These are phyloP conservation scores for Marmota flaviventris DNA, from an alignment of 2,113 vertebrate species.

Conservation along the genomic window DNA sequence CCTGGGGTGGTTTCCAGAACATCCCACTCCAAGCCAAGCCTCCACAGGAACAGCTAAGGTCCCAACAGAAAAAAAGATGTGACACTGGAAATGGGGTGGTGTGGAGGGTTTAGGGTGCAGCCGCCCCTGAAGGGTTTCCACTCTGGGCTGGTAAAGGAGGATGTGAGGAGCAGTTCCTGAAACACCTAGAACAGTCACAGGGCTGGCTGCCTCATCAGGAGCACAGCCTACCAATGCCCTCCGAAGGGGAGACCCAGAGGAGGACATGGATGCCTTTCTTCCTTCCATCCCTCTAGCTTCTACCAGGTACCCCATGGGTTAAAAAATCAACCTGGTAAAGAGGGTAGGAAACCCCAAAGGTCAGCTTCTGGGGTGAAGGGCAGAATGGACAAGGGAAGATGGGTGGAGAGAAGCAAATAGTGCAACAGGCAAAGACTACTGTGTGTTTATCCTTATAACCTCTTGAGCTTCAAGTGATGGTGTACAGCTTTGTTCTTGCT, in stretches of 20 bases:
- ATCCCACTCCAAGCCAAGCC: not conserved
- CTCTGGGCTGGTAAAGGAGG: not conserved
- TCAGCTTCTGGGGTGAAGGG: not conserved
- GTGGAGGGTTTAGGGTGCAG: not conserved
- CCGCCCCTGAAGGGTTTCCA: too few relatives aligned
- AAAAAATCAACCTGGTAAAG: not conserved
- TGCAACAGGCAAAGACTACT: not conserved
- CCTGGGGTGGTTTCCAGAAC: not conserved
- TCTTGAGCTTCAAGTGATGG: not conserved
- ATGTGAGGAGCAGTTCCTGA: not conserved
- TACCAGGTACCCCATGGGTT: not conserved
- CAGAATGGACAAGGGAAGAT: not conserved
- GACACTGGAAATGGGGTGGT: not conserved
- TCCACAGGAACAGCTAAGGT: not conserved
- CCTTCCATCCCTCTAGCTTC: not conserved
- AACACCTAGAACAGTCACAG: fast-evolving
- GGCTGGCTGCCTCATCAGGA: not conserved
- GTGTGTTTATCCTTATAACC: not conserved
- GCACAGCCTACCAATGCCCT: not conserved
- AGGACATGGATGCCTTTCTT: not conserved
- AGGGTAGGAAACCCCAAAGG: not conserved
- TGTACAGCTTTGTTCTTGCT: not conserved
- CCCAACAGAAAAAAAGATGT: not conserved
- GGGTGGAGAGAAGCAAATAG: not conserved
- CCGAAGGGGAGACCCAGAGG: not conserved